phyloP scores from a whole-genome alignment of 2,888 invertebrate species.

The Amphipyra tragopoginis region DNA sequence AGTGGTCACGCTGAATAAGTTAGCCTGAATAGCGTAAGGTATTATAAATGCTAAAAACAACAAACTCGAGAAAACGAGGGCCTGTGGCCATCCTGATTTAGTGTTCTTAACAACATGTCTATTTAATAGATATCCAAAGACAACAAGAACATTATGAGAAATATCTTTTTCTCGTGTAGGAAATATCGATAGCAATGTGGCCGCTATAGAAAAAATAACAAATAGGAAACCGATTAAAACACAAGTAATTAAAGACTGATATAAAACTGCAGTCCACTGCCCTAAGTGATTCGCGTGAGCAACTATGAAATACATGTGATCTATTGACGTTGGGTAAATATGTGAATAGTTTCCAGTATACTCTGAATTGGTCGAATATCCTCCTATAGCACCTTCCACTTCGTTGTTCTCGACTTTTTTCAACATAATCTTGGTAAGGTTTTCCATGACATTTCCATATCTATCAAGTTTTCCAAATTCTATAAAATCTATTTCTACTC shows the following conservation, averaged over 20 bases:
- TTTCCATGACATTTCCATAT: conserved; percentile 57
- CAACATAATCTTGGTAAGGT: conserved; percentile 53
- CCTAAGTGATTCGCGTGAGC: conserved; percentile 39
- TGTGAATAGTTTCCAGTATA: conserved; percentile 33
- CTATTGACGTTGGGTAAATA: conserved; percentile 56
- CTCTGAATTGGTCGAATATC: conserved; percentile 8
- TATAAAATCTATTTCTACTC: conserved; percentile 54
- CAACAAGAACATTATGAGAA: conserved; percentile 54
- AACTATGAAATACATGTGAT: conserved; percentile 38
- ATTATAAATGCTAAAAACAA: conserved; percentile 62
- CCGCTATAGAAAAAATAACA: conserved; percentile 51
- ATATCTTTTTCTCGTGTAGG: conserved; percentile 40
- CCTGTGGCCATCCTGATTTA: conserved; percentile 49
- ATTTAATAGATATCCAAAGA: conserved; percentile 66
- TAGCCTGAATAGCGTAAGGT: conserved; percentile 63
- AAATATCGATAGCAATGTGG: conserved; percentile 57
- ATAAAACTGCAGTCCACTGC: conserved; percentile 50
- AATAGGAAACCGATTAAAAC: conserved; percentile 39
- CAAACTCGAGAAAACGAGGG: conserved; percentile 55
- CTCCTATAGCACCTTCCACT: conserved; percentile 62
- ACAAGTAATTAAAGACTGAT: conserved; percentile 14
- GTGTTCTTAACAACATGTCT: conserved; percentile 47
- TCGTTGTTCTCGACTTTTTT: conserved; percentile 50
- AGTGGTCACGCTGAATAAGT: conserved; percentile 60
- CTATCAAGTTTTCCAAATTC: conserved; percentile 53